Percentiles rank a stretch among this genome's conserved stretches.
phyloP scores from a whole-genome alignment of 64 coral and sea anemone species.

The Dendronephthya gigantea region DNA sequence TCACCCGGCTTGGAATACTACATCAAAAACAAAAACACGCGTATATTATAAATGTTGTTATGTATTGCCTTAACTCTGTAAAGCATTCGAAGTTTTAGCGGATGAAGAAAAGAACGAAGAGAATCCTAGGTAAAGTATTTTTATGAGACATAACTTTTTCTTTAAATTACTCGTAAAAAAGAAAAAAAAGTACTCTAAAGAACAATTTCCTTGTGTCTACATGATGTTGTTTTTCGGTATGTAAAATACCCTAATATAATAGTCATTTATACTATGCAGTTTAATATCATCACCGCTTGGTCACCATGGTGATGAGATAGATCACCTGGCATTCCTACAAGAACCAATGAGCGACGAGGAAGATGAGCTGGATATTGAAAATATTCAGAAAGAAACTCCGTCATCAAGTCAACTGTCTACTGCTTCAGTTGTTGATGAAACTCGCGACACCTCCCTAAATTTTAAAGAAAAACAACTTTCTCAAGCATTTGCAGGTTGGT shows the following conservation, averaged over 20 bases:
- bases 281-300: not conserved
- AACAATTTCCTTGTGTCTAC: too few species aligned
- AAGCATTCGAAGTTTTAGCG: conserved; percentile 82
- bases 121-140: conserved; percentile 25
- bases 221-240: too few species aligned
- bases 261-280: not conserved
- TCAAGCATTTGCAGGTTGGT: not conserved
- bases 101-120: conserved; percentile 94
- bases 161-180: too few species aligned
- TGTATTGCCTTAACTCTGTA: conserved; percentile 11
- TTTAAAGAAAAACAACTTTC: not conserved
- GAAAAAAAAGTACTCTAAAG: too few species aligned
- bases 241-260: too few species aligned
- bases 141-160: too few species aligned
- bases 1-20: too few species aligned
- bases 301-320: not conserved
- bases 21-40: too few species aligned
- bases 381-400: not conserved
- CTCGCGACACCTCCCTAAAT: not conserved
- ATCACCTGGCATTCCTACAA: conserved; percentile 8
- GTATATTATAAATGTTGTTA: not conserved
- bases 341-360: conserved; percentile 17
- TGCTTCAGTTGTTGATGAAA: not conserved
- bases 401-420: not conserved
- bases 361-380: conserved; percentile 10